Evolutionary conservation across 2,113 vertebrate genomes (phyloP).

Genomic region (Amazona guildingii): DNA sequence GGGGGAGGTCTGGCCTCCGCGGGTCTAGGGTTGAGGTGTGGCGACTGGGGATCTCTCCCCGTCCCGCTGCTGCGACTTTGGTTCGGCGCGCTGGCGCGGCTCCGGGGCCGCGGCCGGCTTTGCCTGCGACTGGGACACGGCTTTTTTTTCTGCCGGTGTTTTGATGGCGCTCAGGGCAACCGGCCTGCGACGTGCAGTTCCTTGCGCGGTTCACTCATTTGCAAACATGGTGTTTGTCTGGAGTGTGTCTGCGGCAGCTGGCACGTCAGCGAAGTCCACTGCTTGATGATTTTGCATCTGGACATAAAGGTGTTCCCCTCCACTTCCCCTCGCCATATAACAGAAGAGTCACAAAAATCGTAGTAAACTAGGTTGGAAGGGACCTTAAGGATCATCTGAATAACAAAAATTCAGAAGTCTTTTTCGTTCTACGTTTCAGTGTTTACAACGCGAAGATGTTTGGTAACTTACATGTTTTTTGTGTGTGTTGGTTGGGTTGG

Average conservation of each 20-base stretch:
- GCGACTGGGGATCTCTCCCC: too few species aligned
- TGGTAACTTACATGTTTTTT: neutral
- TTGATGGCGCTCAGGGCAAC: neutral
- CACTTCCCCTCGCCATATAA: rapidly evolving
- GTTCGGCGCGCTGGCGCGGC: neutral
- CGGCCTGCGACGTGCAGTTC: rapidly evolving
- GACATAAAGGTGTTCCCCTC: rapidly evolving
- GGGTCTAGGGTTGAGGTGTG: neutral
- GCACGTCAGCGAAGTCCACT: rapidly evolving
- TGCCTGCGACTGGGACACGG: neutral
- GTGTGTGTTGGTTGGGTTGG: too few species aligned
- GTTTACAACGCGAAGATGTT: neutral
- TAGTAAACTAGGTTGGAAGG: neutral
- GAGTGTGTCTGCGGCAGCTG: rapidly evolving
- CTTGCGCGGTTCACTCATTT: rapidly evolving
- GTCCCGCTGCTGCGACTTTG: rapidly evolving
- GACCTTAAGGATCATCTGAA: neutral
- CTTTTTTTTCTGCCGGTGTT: neutral
- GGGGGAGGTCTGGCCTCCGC: too few species aligned
- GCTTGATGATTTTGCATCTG: neutral
- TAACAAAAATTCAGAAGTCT: neutral
- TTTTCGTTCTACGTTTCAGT: neutral
- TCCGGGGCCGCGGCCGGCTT: too few species aligned
- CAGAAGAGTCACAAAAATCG: neutral
- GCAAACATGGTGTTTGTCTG: rapidly evolving